Evolutionary conservation across 2,113 vertebrate species (phyloP).

Genomic region (Alethe diademata): DNA sequence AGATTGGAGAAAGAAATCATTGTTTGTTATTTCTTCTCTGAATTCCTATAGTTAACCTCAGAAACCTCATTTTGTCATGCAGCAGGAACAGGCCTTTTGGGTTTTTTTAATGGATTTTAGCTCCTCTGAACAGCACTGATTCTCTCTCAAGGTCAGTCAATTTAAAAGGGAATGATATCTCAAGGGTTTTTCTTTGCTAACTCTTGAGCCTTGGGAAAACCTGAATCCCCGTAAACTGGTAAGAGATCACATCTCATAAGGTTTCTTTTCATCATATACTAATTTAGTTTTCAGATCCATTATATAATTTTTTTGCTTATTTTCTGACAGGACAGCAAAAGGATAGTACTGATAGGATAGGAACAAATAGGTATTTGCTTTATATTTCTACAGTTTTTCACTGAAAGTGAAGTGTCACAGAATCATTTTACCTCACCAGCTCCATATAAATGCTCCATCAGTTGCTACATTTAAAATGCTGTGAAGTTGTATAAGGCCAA

Average conservation of each 20-base stretch:
- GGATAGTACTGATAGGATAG: background rate
- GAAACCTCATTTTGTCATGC: background rate
- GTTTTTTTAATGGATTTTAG: background rate
- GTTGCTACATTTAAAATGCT: background rate
- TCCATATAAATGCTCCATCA: background rate
- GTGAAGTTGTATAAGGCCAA: background rate
- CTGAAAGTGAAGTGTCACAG: background rate
- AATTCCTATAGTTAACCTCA: background rate
- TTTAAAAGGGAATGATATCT: background rate
- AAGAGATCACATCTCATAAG: background rate
- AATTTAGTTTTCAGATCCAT: background rate
- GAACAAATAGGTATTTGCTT: background rate
- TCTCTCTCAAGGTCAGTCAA: background rate
- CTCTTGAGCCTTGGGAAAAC: background rate
- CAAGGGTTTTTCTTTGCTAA: background rate
- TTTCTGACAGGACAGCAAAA: background rate
- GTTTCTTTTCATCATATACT: background rate
- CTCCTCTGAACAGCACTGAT: background rate
- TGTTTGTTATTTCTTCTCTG: background rate
- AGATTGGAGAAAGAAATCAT: background rate
- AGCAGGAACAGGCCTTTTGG: background rate
- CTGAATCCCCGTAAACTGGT: background rate
- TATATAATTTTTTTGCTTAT: background rate
- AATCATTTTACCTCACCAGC: background rate
- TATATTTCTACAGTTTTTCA: background rate